Percentiles rank a stretch among this genome's conserved stretches.
Evolutionary conservation across 2,888 invertebrate species (phyloP).

Genomic region (Molorchus minor): DNA sequence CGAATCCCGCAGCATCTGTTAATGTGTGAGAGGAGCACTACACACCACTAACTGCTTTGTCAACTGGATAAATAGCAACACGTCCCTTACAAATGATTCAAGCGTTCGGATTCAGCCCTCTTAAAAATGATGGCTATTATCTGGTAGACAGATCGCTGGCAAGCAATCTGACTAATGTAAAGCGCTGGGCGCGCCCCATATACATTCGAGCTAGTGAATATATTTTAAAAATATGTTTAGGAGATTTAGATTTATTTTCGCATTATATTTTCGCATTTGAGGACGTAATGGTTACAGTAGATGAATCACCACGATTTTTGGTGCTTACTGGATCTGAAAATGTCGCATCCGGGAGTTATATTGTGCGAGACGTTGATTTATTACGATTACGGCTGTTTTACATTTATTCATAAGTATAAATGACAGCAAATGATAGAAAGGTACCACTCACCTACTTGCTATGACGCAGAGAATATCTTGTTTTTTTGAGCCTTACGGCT

Average conservation of each 20-base stretch:
- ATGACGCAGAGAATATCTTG: too few species aligned
- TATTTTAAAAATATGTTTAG: conserved; percentile 56
- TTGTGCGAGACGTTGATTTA: conserved; percentile 38
- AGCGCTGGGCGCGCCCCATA: conserved; percentile 47
- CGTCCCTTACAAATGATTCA: conserved; percentile 33
- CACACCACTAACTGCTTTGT: conserved; percentile 47
- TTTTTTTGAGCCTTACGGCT: too few species aligned
- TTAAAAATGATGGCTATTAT: conserved; percentile 63
- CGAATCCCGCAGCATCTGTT: conserved; percentile 15
- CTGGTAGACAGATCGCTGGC: conserved; percentile 57
- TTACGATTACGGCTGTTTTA: conserved; percentile 7
- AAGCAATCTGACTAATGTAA: conserved; percentile 62
- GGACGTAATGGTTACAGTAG: conserved; percentile 46
- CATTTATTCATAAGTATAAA: too few species aligned
- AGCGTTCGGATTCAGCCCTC: conserved; percentile 48
- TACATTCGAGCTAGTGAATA: conserved; percentile 50
- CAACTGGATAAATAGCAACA: conserved; percentile 59
- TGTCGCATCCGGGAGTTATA: conserved; percentile 35
- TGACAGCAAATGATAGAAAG: too few species aligned
- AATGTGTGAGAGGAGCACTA: conserved; percentile 15
- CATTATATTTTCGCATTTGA: conserved; percentile 49
- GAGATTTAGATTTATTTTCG: conserved; percentile 56
- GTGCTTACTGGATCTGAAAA: conserved; percentile 28
- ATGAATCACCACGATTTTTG: conserved; percentile 46
- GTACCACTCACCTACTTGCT: too few species aligned